These are phyloP conservation scores for Steatornis caripensis DNA, from an alignment of 2,113 vertebrate species.

Conservation along the genomic window DNA sequence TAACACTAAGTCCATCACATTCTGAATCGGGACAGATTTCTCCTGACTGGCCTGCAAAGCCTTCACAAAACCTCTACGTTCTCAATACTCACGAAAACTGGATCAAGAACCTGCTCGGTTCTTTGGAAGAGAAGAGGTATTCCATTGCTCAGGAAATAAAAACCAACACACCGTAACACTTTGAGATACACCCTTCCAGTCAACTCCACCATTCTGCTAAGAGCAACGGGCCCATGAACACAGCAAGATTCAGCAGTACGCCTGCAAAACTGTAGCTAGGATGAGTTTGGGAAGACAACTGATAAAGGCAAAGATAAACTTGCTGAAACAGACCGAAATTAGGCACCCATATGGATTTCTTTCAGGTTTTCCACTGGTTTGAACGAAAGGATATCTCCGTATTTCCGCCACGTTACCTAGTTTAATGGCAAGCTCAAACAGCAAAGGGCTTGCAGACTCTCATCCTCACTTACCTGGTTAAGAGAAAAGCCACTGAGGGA, in stretches of 20 bases:
- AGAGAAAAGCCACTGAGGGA: conserved; percentile 90
- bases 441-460: neutral
- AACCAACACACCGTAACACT: neutral
- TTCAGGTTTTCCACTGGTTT: neutral
- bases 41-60: neutral
- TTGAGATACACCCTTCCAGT: neutral
- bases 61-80: neutral
- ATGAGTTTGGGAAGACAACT: neutral
- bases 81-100: neutral
- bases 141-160: neutral
- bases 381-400: neutral
- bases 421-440: neutral
- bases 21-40: neutral
- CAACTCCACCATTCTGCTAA: neutral
- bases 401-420: neutral
- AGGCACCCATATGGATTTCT: neutral
- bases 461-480: conserved; percentile 81
- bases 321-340: neutral
- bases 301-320: neutral
- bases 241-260: neutral
- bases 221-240: neutral
- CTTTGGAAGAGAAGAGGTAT: neutral
- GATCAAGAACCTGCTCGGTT: neutral
- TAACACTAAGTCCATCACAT: neutral
- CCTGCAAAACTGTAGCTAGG: neutral